These are phyloP conservation scores for Cassiopea xamachana DNA, from an alignment of 30 jellyfish, hydroid and myxozoan species.

Conservation along the genomic window DNA sequence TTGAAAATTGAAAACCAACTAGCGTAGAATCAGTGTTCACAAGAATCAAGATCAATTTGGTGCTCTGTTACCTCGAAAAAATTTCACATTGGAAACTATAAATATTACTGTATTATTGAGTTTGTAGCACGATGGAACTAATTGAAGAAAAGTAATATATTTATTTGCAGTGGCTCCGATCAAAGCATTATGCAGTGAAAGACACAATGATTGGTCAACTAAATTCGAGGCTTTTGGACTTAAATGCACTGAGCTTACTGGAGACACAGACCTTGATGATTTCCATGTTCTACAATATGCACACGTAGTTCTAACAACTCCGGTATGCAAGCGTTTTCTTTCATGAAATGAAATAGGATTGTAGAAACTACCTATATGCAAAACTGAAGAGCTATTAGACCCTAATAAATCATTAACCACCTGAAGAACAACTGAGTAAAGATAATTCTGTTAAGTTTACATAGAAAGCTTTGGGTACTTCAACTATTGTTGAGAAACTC, in stretches of 20 bases:
- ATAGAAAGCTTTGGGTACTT: too few species aligned
- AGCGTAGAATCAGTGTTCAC: too few species aligned
- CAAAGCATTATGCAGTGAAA: constrained; percentile 94
- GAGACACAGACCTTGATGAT: constrained; percentile 97
- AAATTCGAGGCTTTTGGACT: constrained; percentile 79
- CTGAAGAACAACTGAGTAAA: too few species aligned
- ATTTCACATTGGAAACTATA: too few species aligned
- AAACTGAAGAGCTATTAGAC: neutral
- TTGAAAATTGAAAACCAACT: too few species aligned
- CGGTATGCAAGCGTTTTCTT: constrained; percentile 51
- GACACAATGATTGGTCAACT: constrained; percentile 88
- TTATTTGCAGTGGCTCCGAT: constrained; percentile 95
- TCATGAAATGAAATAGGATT: neutral
- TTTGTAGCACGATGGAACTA: too few species aligned
- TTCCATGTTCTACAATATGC: constrained; percentile 87
- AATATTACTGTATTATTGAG: too few species aligned
- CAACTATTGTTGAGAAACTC: too few species aligned
- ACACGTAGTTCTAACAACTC: constrained; percentile 91
- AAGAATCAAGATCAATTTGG: too few species aligned
- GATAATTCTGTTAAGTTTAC: too few species aligned
- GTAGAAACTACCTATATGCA: neutral
- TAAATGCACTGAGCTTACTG: constrained; percentile 93
- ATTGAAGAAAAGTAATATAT: neutral
- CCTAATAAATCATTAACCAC: too few species aligned
- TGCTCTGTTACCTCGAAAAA: too few species aligned